Base-by-base conservation (phyloP, 2,888 invertebrate genomes). In the Cantharis nigra region DNA sequence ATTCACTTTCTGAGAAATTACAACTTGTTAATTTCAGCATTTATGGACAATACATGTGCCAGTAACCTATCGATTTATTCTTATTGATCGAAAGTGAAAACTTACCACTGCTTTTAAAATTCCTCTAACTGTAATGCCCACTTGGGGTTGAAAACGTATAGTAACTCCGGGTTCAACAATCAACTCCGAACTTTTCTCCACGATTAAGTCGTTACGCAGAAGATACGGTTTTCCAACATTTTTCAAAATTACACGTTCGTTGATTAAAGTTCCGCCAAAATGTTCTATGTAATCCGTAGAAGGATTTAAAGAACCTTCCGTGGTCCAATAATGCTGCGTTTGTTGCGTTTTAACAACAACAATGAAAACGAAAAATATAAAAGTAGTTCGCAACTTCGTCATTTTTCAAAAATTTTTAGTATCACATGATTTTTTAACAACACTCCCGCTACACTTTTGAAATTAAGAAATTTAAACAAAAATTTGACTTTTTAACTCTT, bases 111-210 rank as follows among this genome's bases (percentile, higher is more conserved):
- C 98, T 77, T 93, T 92, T 30, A 99, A 90, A 81, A 95, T 92
- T 83, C 99, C 99, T 85, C 95, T 92, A 69, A 99, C 95, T 28
- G 97, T 97, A 86, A 99, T 94, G 80, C 98, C 98, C 83, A 96
- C 93, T 90, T 97, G 97, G 3, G 98, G 96, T 5, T 95, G 95
- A 88, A 99, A 97, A 83, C 94, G 92, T 74, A 99, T 90, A 84
- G 94, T 94, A 0, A 97, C 97, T 26, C 98, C 99, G 13, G 98
- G 93, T 87, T 97, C 97, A 77, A 99, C 93, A 74, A 94, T 91
- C 84, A 99, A 90, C 85, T 95, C 94, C 0, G 94, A 96, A 79
- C 93, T 93, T 81, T 92, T 90, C 83, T 95, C 94, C 72, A 98
- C 91, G 83, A 95, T 90, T 76, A 97, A 90, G 89, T 97, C 96